Percentiles rank a stretch among this genome's conserved stretches.
These are phyloP conservation scores for Cynopterus sphinx DNA, from an alignment of 2,797 vertebrate species.

Conservation along the genomic window DNA sequence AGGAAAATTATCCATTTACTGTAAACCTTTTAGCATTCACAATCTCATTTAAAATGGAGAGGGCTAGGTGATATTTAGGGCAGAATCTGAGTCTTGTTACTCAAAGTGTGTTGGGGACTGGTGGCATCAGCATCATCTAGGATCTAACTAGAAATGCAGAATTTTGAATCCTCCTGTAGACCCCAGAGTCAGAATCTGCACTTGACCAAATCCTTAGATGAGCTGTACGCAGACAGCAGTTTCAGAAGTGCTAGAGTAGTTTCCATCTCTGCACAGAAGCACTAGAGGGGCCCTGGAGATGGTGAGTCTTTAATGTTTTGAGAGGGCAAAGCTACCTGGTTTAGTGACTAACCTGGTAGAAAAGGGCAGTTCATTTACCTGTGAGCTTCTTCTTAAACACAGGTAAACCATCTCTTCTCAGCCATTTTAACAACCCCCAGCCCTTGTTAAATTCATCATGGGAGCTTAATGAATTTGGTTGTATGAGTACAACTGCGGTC, in stretches of 20 bases:
- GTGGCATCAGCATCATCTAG: background rate
- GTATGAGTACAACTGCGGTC: background rate
- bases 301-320: background rate
- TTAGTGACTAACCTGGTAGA: background rate
- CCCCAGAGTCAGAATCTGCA: background rate
- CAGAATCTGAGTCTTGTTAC: background rate
- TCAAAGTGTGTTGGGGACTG: background rate
- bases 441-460: background rate
- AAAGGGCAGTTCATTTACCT: background rate
- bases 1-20: background rate
- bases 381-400: background rate
- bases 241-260: background rate
- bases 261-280: background rate
- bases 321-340: background rate
- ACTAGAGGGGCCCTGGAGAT: background rate
- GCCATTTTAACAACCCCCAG: background rate
- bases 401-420: background rate
- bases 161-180: rapidly evolving
- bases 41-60: background rate
- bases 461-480: background rate
- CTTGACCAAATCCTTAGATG: background rate
- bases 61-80: background rate
- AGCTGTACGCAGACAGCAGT: background rate
- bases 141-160: background rate
- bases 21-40: background rate